A percentile compares a stretch with the other conserved stretches of the same genome.
phyloP scores from a whole-genome alignment of 2,797 vertebrate genomes.

The Micrastur ruficollis region DNA sequence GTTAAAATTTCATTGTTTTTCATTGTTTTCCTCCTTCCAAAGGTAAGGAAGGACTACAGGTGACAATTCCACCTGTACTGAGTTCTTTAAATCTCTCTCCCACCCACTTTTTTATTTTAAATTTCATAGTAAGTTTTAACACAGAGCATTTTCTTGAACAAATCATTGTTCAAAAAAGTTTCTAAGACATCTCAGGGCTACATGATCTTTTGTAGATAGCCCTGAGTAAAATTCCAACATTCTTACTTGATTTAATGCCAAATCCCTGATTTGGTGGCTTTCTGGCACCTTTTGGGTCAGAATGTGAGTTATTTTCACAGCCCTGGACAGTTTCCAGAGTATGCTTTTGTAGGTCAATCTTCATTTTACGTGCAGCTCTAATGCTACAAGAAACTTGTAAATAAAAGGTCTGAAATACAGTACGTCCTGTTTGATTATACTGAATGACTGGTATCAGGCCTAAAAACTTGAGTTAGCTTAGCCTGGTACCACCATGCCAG shows the following conservation, averaged over 20 bases:
- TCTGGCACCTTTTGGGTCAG: not conserved
- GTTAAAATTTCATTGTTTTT: not conserved
- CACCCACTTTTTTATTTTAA: fast-evolving
- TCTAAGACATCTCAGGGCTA: not conserved
- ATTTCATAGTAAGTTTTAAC: not conserved
- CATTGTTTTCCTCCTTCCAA: not conserved
- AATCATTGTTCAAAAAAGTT: not conserved
- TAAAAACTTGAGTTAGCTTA: not conserved
- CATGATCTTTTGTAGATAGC: not conserved
- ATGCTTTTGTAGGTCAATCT: not conserved
- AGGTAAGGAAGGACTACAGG: not conserved
- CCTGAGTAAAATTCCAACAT: not conserved
- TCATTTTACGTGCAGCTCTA: not conserved
- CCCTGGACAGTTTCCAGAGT: not conserved
- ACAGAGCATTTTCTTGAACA: not conserved
- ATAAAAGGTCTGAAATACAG: not conserved
- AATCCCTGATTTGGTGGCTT: not conserved
- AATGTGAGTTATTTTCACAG: not conserved
- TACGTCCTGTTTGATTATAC: not conserved
- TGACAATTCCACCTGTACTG: not conserved
- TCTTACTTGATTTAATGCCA: not conserved
- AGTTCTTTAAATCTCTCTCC: not conserved
- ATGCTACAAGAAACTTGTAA: not conserved
- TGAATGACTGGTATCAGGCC: not conserved
- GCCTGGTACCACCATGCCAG: not conserved